Base-by-base conservation (phyloP, 2,888 invertebrate genomes). In the Andrena trimmerana region DNA sequence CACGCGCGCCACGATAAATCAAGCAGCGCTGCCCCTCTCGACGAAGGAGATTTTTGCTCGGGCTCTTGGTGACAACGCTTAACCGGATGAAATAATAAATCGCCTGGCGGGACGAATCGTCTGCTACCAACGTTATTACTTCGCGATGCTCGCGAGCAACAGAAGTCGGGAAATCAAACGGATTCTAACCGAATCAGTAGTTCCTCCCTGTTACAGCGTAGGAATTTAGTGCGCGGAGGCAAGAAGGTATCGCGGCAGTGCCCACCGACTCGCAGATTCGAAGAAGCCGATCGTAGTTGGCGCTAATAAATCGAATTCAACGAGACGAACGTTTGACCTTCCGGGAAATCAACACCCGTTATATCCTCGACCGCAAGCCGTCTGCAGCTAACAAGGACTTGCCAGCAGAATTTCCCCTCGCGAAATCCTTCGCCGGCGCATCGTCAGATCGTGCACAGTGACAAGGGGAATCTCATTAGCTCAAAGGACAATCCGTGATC, bases 391-490 rank as follows among this genome's bases (percentile, higher is more conserved):
- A 87, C 86, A 87, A 87, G 88, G 85, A 86, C 63, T 85, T 86
- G 84, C 87, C 81, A 74, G 62, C 67, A 68, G 78, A 78, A 81
- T 85, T 88, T 82, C 85, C 74, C 83, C 83, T 79, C 59, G 81
- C 85, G 65, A 83, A 81, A 87, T 87, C 87, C 78, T 76, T 73
- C 73, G 57, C 71, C 76, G 78, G 50, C 80, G 82, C 77, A 77
- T 75, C 82, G 81, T 86, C 80, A 83, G 79, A 86, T 86, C 84
- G 83, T 77, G 88, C 70, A 67, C 77, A 78, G 72, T 86, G 88
- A 88, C 88, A 88, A 83, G 88, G 86, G 81, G 83, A 85, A 88
- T 88, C 88, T 88, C 88, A 88, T 88, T 88, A 88, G 88, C 77
- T 50, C 70, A 73, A 69, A 78, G 78, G 81, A 85, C 89, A 79